Base-by-base conservation (phyloP, 2,113 vertebrate genomes). In the Dascyllus trimaculatus region DNA sequence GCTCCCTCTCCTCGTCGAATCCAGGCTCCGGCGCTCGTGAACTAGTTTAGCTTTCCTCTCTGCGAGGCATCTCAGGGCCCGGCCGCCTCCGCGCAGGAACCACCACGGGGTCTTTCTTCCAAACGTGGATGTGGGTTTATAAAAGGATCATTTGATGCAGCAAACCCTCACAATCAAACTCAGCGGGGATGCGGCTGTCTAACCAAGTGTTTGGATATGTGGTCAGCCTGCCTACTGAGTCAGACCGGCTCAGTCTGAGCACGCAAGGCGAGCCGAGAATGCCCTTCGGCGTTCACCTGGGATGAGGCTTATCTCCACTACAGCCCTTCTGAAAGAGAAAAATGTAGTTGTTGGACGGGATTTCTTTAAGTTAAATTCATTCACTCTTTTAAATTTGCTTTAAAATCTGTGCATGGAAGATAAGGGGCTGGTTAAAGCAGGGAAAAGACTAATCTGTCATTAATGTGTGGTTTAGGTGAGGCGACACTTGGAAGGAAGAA, bases 1-100 rank as follows among this genome's bases (percentile, higher is more conserved):
- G 17, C 22, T 81, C 14, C 1, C 35, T 58, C 14, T 19, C 29
- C 45, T 60, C 26, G 43, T 80, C 72, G 67, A 49, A 32, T 35
- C 7, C 17, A n/a, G 43, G 40, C 48, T 69, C n/a, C 18, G 59
- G 46, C 59, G 18, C 64, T 69, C 24, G 43, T 60, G 25, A 57
- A 58, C 7, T 21, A 46, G 14, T 80, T 65, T 29, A n/a, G 58
- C 22, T 53, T n/a, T 32, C 14, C 13, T 69, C 43, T 43, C 75
- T 43, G 52, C 13, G 2, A 46, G 58, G 46, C 32, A 43, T 43
- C 22, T 26, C 67, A 38, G 54, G 43, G 21, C 45, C 11, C 70
- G 4, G 29, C 25, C 14, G 18, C 19, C 38, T 24, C 35, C 46
- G 48, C 61, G 53, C 38, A 45, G 7, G 24, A 58, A 57, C 9